These are phyloP conservation scores for Bradypodion pumilum DNA, from an alignment of 2,797 vertebrate species.

Conservation along the genomic window DNA sequence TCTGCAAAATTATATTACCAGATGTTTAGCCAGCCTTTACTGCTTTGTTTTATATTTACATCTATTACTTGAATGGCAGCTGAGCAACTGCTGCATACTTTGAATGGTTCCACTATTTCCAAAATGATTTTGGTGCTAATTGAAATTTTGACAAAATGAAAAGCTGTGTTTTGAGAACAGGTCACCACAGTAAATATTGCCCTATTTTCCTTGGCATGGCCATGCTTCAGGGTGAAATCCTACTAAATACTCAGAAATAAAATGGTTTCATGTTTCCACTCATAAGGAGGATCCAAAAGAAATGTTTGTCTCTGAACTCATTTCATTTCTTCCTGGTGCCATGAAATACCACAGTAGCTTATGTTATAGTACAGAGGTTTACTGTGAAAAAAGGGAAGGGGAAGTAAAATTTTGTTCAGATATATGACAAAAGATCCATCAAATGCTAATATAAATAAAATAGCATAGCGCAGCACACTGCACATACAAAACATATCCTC, in stretches of 20 bases:
- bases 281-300: neutral
- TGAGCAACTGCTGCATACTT: conserved; percentile 59
- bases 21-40: conserved; percentile 73
- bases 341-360: neutral
- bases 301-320: neutral
- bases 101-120: conserved; percentile 40
- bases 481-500: neutral
- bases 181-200: neutral
- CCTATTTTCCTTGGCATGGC: neutral
- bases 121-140: neutral
- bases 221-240: neutral
- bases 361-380: neutral
- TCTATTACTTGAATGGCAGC: conserved; percentile 63
- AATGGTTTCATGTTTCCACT: neutral
- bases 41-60: conserved; percentile 74
- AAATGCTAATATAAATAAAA: neutral
- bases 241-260: conserved; percentile 10
- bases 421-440: neutral
- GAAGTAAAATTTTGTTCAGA: neutral
- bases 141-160: conserved; percentile 33
- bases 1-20: conserved; percentile 74
- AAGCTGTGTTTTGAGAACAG: conserved; percentile 8
- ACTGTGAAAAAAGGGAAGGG: neutral
- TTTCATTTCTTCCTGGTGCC: neutral
- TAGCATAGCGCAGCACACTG: too few species aligned